Percentiles rank a stretch among this genome's conserved stretches.
Conservation (phyloP, 2,113 vertebrate species). For the Guaruba guarouba region DNA sequence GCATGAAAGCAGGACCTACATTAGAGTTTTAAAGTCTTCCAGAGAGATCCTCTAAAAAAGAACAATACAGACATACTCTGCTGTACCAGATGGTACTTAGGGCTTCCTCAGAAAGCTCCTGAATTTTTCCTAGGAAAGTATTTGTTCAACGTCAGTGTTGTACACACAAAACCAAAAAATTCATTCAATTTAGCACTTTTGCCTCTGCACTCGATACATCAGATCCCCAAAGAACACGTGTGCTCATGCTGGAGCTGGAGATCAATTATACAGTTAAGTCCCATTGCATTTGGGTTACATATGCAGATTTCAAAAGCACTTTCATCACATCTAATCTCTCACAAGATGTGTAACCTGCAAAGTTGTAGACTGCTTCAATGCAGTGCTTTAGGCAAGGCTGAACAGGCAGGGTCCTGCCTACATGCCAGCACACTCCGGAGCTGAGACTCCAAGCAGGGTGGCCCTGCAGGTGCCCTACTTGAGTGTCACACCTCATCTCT, state of each 20-base stretch:
- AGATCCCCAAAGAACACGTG: rapidly evolving
- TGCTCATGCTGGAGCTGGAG: not conserved
- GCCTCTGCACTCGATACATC: not conserved
- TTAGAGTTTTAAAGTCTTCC: not conserved
- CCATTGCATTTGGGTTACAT: rapidly evolving
- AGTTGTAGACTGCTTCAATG: not conserved
- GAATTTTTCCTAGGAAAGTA: not conserved
- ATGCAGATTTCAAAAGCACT: rapidly evolving
- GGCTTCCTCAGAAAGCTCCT: not conserved
- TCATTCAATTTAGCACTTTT: not conserved
- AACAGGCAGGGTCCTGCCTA: not conserved
- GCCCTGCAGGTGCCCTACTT: not conserved
- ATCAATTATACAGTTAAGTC: rapidly evolving
- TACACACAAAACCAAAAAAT: not conserved
- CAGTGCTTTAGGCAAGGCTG: not conserved
- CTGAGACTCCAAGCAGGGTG: rapidly evolving
- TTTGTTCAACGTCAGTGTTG: not conserved
- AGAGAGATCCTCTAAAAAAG: not conserved
- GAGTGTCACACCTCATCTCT: no score
- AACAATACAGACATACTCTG: not conserved
- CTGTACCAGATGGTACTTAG: not conserved
- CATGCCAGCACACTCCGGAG: rapidly evolving
- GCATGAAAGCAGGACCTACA: not conserved
- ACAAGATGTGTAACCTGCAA: rapidly evolving
- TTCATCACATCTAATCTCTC: not conserved